Evolutionary conservation across 2,797 vertebrate species (phyloP).

Genomic region (Alauda arvensis): DNA sequence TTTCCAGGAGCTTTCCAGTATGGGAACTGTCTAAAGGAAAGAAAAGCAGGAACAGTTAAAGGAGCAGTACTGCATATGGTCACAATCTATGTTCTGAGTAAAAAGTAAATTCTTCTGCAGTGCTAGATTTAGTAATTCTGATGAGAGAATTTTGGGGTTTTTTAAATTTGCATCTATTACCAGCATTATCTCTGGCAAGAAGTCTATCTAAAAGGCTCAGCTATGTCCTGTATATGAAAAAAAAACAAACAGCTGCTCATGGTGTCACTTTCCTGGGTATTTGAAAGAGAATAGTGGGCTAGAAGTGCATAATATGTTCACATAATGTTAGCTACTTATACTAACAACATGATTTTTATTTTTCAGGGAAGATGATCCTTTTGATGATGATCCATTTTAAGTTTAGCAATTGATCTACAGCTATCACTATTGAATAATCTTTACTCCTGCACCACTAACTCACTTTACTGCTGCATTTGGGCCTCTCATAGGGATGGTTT

Average conservation of each 20-base stretch:
- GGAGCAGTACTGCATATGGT: not conserved
- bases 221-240: not conserved
- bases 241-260: not conserved
- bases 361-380: not conserved
- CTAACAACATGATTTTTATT: not conserved
- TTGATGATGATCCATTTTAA: not conserved
- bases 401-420: not conserved
- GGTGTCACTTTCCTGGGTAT: not conserved
- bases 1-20: slow-evolving; percentile 65
- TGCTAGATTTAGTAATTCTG: not conserved
- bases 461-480: not conserved
- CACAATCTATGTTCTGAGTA: not conserved
- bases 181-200: not conserved
- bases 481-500: not conserved
- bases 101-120: not conserved
- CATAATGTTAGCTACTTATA: not conserved
- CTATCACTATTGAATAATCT: not conserved
- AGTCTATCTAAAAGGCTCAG: not conserved
- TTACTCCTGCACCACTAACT: not conserved
- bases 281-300: not conserved
- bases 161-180: not conserved
- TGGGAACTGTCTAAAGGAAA: slow-evolving; percentile 44
- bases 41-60: slow-evolving; percentile 22
- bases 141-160: not conserved
- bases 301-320: not conserved